phyloP scores from a whole-genome alignment of 2,113 vertebrate genomes.

The Echinops telfairi region DNA sequence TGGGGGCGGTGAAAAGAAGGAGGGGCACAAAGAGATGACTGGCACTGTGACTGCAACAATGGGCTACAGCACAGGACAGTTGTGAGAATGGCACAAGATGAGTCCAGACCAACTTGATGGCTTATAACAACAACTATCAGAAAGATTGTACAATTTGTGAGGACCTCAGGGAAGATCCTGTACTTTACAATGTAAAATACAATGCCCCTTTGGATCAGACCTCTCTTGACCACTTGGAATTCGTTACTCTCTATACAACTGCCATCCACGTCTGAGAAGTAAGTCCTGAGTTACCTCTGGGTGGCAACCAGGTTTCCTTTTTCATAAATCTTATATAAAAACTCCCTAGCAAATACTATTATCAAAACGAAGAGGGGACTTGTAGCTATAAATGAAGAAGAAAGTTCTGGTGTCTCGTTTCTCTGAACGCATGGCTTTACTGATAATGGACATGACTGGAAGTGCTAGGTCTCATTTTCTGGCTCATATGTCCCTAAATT shows the following conservation, averaged over 20 bases:
- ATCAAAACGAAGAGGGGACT: neutral
- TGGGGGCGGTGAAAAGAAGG: too few species aligned
- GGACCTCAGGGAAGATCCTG: too few species aligned
- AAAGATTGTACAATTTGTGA: too few species aligned
- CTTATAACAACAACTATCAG: too few species aligned
- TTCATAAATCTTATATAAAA: neutral
- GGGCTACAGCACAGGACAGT: too few species aligned
- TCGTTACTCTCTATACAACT: neutral
- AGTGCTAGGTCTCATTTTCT: neutral
- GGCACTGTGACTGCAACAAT: too few species aligned
- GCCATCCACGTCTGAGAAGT: neutral
- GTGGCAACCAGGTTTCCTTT: neutral
- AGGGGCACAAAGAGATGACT: too few species aligned
- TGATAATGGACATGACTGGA: neutral
- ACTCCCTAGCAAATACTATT: neutral
- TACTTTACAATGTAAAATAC: too few species aligned
- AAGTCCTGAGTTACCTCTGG: neutral
- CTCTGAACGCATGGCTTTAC: neutral
- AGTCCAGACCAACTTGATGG: too few species aligned
- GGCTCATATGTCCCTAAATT: neutral
- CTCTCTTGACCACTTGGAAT: too few species aligned
- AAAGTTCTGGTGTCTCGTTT: neutral
- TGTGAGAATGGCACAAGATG: too few species aligned
- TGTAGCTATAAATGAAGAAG: neutral
- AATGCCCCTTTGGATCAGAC: too few species aligned